These are phyloP conservation scores for Enteromius afrohamiltoni DNA, from an alignment of 2,797 vertebrate species.

Conservation along the genomic window DNA sequence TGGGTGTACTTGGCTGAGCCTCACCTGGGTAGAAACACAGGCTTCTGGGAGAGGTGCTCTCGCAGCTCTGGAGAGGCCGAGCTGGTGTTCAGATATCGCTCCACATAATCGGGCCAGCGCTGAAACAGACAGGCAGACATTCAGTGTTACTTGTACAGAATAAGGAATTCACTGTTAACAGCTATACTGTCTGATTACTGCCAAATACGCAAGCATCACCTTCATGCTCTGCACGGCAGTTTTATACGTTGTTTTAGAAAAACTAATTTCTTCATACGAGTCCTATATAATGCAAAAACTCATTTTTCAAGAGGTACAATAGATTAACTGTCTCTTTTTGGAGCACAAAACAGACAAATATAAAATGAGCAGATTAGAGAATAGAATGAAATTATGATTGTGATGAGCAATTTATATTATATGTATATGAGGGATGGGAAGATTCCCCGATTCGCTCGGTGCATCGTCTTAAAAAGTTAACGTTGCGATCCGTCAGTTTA, in stretches of 20 bases:
- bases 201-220: neutral
- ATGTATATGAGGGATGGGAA: too few species aligned
- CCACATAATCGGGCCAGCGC: slow-evolving; percentile 98
- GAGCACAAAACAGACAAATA: neutral
- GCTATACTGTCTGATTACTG: neutral
- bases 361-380: neutral
- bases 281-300: neutral
- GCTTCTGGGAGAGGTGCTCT: slow-evolving; percentile 97
- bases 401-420: too few species aligned
- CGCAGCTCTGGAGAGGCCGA: slow-evolving; percentile 95
- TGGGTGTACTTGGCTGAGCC: slow-evolving; percentile 75
- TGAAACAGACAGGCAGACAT: slow-evolving; percentile 64
- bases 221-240: neutral
- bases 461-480: too few species aligned
- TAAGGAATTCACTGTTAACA: neutral
- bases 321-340: neutral
- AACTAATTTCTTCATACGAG: neutral
- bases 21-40: slow-evolving; percentile 98
- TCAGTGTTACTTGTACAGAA: neutral
- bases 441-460: too few species aligned
- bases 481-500: too few species aligned
- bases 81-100: slow-evolving; percentile 95
- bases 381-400: neutral
- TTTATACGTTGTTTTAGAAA: neutral
- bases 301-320: too few species aligned